phyloP scores from a whole-genome alignment of 2,888 invertebrate genomes.

The Amblyteles armatorius region DNA sequence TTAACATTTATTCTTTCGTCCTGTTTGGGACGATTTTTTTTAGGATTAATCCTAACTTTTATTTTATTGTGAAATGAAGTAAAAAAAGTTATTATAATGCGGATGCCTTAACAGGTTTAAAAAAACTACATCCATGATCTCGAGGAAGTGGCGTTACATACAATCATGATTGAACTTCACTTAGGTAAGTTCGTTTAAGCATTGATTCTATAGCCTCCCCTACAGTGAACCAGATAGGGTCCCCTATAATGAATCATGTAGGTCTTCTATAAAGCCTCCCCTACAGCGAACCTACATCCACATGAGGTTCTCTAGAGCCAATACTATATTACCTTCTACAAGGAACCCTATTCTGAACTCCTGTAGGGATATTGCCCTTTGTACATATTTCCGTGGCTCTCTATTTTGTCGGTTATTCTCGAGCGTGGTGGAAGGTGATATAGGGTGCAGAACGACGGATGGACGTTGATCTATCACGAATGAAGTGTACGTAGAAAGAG shows the following conservation, averaged over 20 bases:
- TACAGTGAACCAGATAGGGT: not conserved
- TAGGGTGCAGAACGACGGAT: constrained; percentile 17
- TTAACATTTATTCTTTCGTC: not conserved
- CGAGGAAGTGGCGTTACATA: too few relatives aligned
- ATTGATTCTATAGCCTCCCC: not conserved
- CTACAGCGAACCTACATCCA: not conserved
- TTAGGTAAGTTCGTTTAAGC: too few relatives aligned
- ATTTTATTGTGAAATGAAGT: too few relatives aligned
- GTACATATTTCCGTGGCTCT: constrained; percentile 23
- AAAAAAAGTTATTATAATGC: too few relatives aligned
- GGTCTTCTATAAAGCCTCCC: too few relatives aligned
- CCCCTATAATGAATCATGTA: not conserved
- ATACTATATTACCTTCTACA: not conserved
- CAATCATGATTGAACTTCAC: too few relatives aligned
- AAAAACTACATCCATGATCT: too few relatives aligned
- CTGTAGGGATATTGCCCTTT: not conserved
- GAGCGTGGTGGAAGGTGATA: not conserved
- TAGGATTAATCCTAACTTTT: too few relatives aligned
- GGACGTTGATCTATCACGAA: constrained; percentile 28
- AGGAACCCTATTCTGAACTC: not conserved
- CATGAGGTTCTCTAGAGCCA: not conserved
- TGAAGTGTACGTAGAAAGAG: constrained; percentile 28
- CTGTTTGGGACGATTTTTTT: too few relatives aligned
- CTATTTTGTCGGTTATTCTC: not conserved
- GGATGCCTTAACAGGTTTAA: too few relatives aligned